Evolutionary conservation across 2,113 vertebrate species (phyloP).

Genomic region (Gnathonemus echidnorhynchus): DNA sequence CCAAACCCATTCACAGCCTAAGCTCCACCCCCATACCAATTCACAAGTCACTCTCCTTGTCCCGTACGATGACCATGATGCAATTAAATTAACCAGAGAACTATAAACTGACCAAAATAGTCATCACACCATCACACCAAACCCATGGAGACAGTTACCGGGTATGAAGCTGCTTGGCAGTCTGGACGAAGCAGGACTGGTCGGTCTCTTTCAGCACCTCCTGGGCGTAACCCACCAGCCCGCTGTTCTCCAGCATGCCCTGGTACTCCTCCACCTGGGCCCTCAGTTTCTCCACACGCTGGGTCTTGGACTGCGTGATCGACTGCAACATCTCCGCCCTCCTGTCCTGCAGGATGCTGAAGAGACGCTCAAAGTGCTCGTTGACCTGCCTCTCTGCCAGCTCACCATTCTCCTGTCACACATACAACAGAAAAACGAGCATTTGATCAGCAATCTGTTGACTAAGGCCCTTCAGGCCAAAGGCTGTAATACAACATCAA

Average conservation of each 20-base stretch:
- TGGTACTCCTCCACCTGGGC: constrained; percentile 89
- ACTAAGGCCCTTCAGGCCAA: not conserved
- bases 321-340: constrained; percentile 74
- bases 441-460: no score
- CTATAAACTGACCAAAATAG: no score
- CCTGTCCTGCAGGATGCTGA: constrained; percentile 76
- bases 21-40: not conserved
- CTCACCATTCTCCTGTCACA: constrained; percentile 77
- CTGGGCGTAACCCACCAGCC: constrained; percentile 92
- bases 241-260: constrained; percentile 93
- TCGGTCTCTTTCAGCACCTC: constrained; percentile 96
- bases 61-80: not conserved
- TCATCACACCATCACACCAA: not conserved
- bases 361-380: constrained; percentile 81
- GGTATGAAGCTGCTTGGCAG: constrained; percentile 86
- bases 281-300: constrained; percentile 73
- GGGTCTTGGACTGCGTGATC: constrained; percentile 72
- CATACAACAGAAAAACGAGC: not conserved
- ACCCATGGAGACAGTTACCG: constrained; percentile 64
- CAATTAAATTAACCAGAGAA: not conserved
- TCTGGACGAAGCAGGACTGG: constrained; percentile 95
- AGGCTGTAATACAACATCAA: not conserved
- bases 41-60: not conserved
- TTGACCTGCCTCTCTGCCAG: constrained; percentile 71
- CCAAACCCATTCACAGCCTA: not conserved